Conservation (phyloP, 2,888 invertebrate genomes). For the Cabera pusaria region DNA sequence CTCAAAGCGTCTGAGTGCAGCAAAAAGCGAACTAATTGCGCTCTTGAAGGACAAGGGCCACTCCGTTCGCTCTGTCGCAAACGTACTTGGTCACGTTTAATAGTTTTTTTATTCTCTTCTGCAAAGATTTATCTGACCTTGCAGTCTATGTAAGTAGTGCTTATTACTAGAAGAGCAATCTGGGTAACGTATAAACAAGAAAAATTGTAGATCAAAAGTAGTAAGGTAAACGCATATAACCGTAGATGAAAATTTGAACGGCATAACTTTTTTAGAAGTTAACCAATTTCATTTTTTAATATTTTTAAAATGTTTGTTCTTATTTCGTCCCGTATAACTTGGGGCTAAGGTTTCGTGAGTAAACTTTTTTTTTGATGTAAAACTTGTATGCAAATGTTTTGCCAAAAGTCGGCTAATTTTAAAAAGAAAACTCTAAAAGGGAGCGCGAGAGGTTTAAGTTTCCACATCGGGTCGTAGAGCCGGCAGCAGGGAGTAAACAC, state of each 20-base stretch:
- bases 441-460: conserved; percentile 54
- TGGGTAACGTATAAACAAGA: conserved; percentile 6
- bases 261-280: conserved; percentile 13
- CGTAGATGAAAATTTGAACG: conserved; percentile 8
- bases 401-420: conserved; percentile 64
- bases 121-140: conserved; percentile 42
- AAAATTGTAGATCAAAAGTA: conserved; percentile 1
- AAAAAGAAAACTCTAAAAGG: conserved; percentile 55
- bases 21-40: conserved; percentile 80
- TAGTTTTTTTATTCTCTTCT: conserved; percentile 70
- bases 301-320: conserved; percentile 39
- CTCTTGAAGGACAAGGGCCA: conserved; percentile 77
- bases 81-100: conserved; percentile 78
- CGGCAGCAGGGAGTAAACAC: conserved; percentile 61
- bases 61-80: conserved; percentile 64
- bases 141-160: conserved; percentile 21
- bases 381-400: conserved; percentile 64
- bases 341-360: conserved; percentile 44
- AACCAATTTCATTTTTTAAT: conserved; percentile 14
- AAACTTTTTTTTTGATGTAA: conserved; percentile 45
- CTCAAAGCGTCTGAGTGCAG: conserved; percentile 73
- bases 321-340: conserved; percentile 41
- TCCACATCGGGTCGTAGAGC: conserved; percentile 50
- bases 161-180: conserved; percentile 18
- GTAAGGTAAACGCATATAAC: conserved; percentile 2